phyloP scores from a whole-genome alignment of 2,113 vertebrate species.

The Pelodiscus sinensis region DNA sequence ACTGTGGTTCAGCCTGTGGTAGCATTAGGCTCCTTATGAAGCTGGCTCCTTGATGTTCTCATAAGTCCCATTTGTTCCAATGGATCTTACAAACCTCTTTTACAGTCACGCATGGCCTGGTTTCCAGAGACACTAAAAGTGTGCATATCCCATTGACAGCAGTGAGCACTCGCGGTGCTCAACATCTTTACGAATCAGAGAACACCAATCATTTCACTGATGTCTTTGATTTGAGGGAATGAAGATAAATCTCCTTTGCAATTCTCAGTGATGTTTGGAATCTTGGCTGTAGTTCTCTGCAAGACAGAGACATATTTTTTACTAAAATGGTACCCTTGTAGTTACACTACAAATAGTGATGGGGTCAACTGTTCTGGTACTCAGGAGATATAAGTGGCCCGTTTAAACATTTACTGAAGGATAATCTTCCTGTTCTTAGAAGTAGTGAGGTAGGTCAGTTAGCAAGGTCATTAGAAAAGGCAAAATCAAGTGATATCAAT shows the following conservation, averaged over 20 bases:
- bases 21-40: neutral
- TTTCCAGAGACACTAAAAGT: neutral
- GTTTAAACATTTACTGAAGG: slow-evolving; percentile 55
- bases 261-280: neutral
- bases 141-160: neutral
- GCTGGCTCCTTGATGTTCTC: neutral
- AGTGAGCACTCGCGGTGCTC: neutral
- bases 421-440: slow-evolving; percentile 48
- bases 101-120: neutral
- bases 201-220: neutral
- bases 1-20: neutral
- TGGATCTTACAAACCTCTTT: neutral
- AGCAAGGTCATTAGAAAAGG: slow-evolving; percentile 27
- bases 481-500: slow-evolving; percentile 46
- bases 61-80: neutral
- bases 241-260: neutral
- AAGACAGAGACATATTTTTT: neutral
- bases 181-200: neutral
- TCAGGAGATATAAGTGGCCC: slow-evolving; percentile 65
- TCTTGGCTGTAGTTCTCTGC: slow-evolving; percentile 3
- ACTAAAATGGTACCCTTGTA: slow-evolving; percentile 62
- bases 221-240: accelerated
- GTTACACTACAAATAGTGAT: slow-evolving; percentile 42
- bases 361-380: slow-evolving; percentile 55
- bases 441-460: slow-evolving; percentile 55